These are phyloP conservation scores for Drosophila varians DNA, from an alignment of 1,140 invertebrate genomes.

Conservation along the genomic window DNA sequence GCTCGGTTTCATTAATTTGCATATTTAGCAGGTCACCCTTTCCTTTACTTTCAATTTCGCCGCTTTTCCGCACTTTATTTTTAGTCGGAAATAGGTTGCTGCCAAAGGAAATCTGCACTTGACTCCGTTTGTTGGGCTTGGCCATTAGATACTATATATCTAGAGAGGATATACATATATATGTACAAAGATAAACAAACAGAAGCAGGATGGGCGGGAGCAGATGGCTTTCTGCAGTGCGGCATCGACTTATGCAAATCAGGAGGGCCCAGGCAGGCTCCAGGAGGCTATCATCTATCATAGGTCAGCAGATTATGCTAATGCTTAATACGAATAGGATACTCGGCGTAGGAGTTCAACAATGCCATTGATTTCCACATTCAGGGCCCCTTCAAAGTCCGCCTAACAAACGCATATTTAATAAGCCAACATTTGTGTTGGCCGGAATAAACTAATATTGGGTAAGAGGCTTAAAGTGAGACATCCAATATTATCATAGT, in stretches of 20 bases:
- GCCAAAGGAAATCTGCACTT: slow-evolving; percentile 56
- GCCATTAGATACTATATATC: slow-evolving; percentile 23
- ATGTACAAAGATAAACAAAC: slow-evolving; percentile 14
- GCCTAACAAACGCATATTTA: neutral
- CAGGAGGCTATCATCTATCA: slow-evolving; percentile 47
- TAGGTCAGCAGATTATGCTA: slow-evolving; percentile 74
- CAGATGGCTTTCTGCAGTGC: slow-evolving; percentile 45
- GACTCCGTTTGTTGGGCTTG: slow-evolving; percentile 50
- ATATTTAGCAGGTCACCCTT: slow-evolving; percentile 53
- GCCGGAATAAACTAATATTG: neutral
- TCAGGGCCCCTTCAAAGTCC: neutral
- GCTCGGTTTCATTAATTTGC: slow-evolving; percentile 69
- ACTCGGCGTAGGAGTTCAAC: neutral
- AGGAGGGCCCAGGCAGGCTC: neutral
- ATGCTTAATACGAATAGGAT: slow-evolving; percentile 15
- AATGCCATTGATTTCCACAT: neutral
- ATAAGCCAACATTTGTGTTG: neutral
- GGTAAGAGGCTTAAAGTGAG: neutral
- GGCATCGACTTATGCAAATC: slow-evolving; percentile 68
- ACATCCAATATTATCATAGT: neutral
- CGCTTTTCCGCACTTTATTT: slow-evolving; percentile 48
- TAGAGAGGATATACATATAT: neutral
- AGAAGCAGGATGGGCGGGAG: slow-evolving; percentile 1
- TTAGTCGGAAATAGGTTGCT: slow-evolving; percentile 48
- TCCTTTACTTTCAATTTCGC: slow-evolving; percentile 32